Conservation (phyloP, 2,113 vertebrate species). For the Cyanistes caeruleus region DNA sequence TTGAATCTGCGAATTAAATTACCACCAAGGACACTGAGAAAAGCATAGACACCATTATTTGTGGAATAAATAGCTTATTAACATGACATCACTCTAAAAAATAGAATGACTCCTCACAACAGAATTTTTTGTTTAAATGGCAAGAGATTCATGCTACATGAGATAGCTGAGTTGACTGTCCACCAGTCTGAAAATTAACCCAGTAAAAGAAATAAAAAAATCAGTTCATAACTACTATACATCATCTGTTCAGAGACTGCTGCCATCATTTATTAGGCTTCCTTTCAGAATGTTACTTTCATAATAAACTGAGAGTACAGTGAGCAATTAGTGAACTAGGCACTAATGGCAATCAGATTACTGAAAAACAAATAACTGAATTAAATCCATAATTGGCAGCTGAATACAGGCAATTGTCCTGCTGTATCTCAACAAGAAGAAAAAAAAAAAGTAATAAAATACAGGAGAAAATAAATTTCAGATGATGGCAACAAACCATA, state of each 20-base stretch:
- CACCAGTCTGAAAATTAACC: not conserved
- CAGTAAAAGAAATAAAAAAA: not conserved
- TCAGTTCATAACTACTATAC: not conserved
- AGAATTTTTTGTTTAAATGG: not conserved
- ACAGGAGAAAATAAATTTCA: not conserved
- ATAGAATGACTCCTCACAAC: not conserved
- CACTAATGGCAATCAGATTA: slow-evolving; percentile 15
- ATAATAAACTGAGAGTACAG: not conserved
- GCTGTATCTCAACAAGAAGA: not conserved
- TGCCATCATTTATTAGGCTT: slow-evolving; percentile 9
- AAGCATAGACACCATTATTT: not conserved
- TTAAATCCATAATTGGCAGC: not conserved
- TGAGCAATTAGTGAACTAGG: not conserved
- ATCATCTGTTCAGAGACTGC: not conserved
- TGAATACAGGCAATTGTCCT: not conserved
- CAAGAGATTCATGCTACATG: not conserved
- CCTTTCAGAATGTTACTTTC: not conserved
- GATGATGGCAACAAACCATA: not conserved
- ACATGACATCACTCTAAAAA: not conserved
- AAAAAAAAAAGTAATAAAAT: not conserved
- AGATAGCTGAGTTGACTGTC: not conserved
- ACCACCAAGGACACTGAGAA: not conserved
- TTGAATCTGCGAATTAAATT: not conserved
- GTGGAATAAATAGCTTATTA: not conserved
- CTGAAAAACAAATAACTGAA: slow-evolving; percentile 17